These are phyloP conservation scores for Stramonita haemastoma DNA, from an alignment of 2,888 invertebrate genomes.

Conservation along the genomic window DNA sequence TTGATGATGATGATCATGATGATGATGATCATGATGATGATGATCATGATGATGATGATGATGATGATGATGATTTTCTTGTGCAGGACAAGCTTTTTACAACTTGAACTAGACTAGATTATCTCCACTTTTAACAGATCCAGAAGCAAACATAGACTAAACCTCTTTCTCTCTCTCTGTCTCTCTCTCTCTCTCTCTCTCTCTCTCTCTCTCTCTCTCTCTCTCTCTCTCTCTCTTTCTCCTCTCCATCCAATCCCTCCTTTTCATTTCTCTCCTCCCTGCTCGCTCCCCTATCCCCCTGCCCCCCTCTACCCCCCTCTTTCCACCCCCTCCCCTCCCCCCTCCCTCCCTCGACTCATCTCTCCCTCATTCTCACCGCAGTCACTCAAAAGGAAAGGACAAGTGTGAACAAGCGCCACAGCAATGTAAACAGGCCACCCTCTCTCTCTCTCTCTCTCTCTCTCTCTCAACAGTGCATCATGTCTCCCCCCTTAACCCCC, in stretches of 20 bases:
- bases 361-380: background rate
- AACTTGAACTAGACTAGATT: too few relatives aligned
- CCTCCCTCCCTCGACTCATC: background rate
- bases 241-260: background rate
- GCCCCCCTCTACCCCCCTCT: background rate
- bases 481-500: background rate
- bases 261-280: background rate
- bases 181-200: background rate
- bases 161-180: too few relatives aligned
- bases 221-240: background rate
- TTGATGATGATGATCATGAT: too few relatives aligned
- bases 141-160: too few relatives aligned
- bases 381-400: background rate
- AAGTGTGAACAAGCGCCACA: background rate
- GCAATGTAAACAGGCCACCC: background rate
- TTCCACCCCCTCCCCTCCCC: background rate
- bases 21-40: too few relatives aligned
- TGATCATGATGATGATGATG: too few relatives aligned
- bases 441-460: slow-evolving; percentile 9
- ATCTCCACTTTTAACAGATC: too few relatives aligned
- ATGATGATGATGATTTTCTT: too few relatives aligned
- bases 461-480: background rate
- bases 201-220: background rate
- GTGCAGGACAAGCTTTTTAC: too few relatives aligned
- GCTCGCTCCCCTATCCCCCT: background rate